These are phyloP conservation scores for Aphelenchoides fujianensis DNA, from an alignment of 1,140 invertebrate species.

Conservation along the genomic window DNA sequence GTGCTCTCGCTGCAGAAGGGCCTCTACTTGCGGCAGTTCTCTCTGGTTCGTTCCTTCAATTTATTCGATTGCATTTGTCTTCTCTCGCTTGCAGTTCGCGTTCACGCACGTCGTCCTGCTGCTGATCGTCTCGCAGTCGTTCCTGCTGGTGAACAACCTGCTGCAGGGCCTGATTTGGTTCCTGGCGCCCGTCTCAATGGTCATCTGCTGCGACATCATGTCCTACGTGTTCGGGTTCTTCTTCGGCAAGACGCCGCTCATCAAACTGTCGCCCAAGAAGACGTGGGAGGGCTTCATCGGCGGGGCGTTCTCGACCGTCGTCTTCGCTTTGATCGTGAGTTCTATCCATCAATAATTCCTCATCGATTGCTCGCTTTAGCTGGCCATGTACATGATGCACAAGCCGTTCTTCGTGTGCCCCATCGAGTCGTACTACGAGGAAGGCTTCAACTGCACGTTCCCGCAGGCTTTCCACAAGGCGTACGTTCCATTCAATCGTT, in stretches of 20 bases:
- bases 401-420: constrained; percentile 93
- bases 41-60: constrained; percentile 69
- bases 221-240: constrained; percentile 99
- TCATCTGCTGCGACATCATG: constrained; percentile 98
- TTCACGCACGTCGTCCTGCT: constrained; percentile 97
- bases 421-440: constrained; percentile 81
- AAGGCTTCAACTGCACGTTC: constrained; percentile 85
- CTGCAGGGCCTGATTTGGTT: constrained; percentile 94
- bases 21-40: constrained; percentile 97
- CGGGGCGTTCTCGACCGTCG: constrained; percentile 85
- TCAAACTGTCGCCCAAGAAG: constrained; percentile 96
- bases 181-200: constrained; percentile 95
- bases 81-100: constrained; percentile 83
- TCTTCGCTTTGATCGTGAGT: constrained; percentile 80
- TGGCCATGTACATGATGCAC: constrained; percentile 82
- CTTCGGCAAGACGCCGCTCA: constrained; percentile 94
- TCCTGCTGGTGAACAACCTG: constrained; percentile 95
- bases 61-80: too few relatives aligned
- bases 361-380: too few relatives aligned
- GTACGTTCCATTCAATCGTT: constrained; percentile 35
- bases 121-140: constrained; percentile 94
- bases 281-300: constrained; percentile 96
- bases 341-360: too few relatives aligned
- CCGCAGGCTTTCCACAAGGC: constrained; percentile 74
- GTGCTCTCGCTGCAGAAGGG: constrained; percentile 92